Evolutionary conservation across 2,888 invertebrate species (phyloP), one percentile per base, ranked within the genome.

Genomic region (Dicranocentrus wangi): DNA sequence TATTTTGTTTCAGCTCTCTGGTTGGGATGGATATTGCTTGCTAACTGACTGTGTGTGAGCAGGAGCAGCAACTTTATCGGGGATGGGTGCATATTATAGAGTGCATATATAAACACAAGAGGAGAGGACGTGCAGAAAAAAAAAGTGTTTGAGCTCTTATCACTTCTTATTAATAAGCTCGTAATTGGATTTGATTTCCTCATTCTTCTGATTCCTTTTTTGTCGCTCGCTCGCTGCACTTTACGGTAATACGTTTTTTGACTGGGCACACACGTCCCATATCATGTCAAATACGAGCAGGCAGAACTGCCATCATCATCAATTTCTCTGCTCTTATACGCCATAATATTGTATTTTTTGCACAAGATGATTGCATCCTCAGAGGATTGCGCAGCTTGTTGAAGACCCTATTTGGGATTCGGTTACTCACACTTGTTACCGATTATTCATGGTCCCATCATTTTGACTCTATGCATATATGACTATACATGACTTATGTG

Each of bases 141-240:
- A n/a, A n/a, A n/a, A n/a, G n/a, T n/a, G n/a, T n/a, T n/a, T n/a
- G n/a, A n/a, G n/a, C n/a, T n/a, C n/a, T 7, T 47, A 47, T 47
- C 47, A 47, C 51, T 39, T 66, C 43, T 23, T 55, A 43, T 69
- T 69, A 69, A 69, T 69, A 69, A 43, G 28, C 43, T 75, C 68
- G 43, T 77, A 77, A 77, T 77, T 77, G 77, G 77, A 63, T 70
- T 77, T 70, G 77, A 77, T 77, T 77, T 77, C 77, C 77, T 77
- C 77, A 77, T 77, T 77, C 77, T 61, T 77, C 61, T 53, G 27
- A 66, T 58, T 75, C 75, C 75, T 75, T 75, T 75, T 75, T 75
- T 60, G 68, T 75, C 75, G 27, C 25, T 70, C n/a, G 10, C 39
- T 13, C n/a, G 32, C 10, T 32, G 47, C 55, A 55, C 55, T 55